Evolutionary conservation across 64 coral and sea anemone species (phyloP).

Genomic region (Pocillopora verrucosa): DNA sequence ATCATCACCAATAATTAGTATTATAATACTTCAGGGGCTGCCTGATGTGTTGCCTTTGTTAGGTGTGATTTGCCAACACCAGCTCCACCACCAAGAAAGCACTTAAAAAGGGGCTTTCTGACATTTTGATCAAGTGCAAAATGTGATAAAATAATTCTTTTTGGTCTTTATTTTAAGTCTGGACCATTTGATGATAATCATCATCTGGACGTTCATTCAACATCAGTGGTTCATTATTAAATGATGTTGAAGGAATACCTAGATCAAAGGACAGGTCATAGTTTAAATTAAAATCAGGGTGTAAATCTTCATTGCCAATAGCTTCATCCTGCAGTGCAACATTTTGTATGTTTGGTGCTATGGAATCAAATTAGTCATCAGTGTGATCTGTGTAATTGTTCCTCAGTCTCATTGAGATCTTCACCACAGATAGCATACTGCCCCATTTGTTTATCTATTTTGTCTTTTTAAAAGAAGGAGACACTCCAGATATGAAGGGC

Average conservation of each 20-base stretch:
- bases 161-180: not conserved
- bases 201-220: not conserved
- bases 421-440: not conserved
- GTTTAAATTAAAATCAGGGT: too few species aligned
- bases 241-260: not conserved
- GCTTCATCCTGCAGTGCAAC: constrained; percentile 19
- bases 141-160: not conserved
- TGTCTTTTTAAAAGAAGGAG: not conserved
- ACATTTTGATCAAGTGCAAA: too few species aligned
- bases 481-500: not conserved
- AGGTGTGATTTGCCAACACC: constrained; percentile 17
- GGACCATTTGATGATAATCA: constrained; percentile 14
- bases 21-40: constrained; percentile 12
- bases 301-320: not conserved
- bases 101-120: too few species aligned
- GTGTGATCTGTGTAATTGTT: not conserved
- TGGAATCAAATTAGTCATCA: not conserved
- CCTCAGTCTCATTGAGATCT: not conserved
- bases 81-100: too few species aligned
- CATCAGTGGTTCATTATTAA: not conserved
- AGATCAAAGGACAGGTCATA: not conserved
- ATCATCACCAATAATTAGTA: constrained; percentile 22
- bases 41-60: not conserved
- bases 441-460: not conserved
- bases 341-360: constrained; percentile 33